phyloP scores from a whole-genome alignment of 2,888 invertebrate species.

The Ariolimax columbianus region DNA sequence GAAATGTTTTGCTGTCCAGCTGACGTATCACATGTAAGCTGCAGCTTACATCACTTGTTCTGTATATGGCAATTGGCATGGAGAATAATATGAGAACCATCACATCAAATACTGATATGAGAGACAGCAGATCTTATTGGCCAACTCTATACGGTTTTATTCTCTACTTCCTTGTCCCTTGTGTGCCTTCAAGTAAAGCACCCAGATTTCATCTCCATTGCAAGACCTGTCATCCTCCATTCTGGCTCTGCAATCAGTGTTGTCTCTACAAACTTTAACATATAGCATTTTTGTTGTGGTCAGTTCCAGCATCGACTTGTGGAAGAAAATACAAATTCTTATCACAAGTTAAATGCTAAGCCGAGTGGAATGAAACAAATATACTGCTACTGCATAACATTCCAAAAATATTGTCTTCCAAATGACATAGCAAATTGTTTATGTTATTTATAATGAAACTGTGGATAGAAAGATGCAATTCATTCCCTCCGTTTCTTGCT shows the following conservation, averaged over 20 bases:
- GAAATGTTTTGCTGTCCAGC: too few relatives aligned
- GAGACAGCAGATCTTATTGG: too few relatives aligned
- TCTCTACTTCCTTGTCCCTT: too few relatives aligned
- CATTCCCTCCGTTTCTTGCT: constrained; percentile 72
- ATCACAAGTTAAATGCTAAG: neutral
- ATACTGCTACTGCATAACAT: neutral
- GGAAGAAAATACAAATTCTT: neutral
- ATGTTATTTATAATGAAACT: constrained; percentile 28
- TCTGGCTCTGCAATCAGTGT: neutral
- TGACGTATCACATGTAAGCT: too few relatives aligned
- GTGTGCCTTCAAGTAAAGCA: too few relatives aligned
- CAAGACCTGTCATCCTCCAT: neutral
- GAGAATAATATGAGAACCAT: too few relatives aligned
- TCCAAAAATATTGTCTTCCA: neutral
- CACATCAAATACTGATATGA: too few relatives aligned
- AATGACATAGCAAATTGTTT: neutral
- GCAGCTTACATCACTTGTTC: too few relatives aligned
- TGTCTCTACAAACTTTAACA: neutral
- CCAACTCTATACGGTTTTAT: too few relatives aligned
- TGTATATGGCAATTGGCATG: too few relatives aligned
- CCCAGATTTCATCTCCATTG: neutral
- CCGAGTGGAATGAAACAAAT: neutral
- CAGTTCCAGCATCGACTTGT: neutral
- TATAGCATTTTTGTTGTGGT: too few relatives aligned
- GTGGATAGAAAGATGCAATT: constrained; percentile 19